phyloP scores from a whole-genome alignment of 64 coral and sea anemone genomes.

The Orbicella faveolata region DNA sequence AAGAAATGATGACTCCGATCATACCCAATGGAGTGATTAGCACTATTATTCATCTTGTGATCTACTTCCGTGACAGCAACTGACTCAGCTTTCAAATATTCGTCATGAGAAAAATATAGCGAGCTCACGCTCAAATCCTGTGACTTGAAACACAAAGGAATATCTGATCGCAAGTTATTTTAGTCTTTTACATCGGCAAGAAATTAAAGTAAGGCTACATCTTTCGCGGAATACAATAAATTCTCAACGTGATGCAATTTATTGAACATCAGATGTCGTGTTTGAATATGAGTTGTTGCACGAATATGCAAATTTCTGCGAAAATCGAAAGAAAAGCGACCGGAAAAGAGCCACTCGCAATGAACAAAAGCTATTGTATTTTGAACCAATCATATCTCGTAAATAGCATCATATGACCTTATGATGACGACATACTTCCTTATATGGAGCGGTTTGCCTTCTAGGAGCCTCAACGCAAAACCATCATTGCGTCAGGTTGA shows the following conservation, averaged over 20 bases:
- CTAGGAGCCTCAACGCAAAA: conserved; percentile 20
- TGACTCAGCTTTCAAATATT: background rate
- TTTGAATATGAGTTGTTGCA: conserved; percentile 23
- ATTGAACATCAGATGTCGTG: conserved; percentile 20
- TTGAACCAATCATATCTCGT: conserved; percentile 47
- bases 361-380: conserved; percentile 29
- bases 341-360: background rate
- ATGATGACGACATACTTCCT: conserved; percentile 63
- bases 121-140: background rate
- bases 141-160: background rate
- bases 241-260: conserved; percentile 7
- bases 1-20: background rate
- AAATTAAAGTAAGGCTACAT: background rate
- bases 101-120: background rate
- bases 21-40: background rate
- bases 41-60: background rate
- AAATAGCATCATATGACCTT: conserved; percentile 71
- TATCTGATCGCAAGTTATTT: background rate
- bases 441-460: conserved; percentile 50
- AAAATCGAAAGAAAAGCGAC: background rate
- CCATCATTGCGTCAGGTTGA: conserved; percentile 66
- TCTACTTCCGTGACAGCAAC: background rate
- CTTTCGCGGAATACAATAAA: background rate
- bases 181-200: background rate
- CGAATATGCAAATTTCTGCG: conserved; percentile 35